Percentiles rank a stretch among this genome's conserved stretches.
Conservation (phyloP, 2,888 invertebrate species). For the Thecophora atra region DNA sequence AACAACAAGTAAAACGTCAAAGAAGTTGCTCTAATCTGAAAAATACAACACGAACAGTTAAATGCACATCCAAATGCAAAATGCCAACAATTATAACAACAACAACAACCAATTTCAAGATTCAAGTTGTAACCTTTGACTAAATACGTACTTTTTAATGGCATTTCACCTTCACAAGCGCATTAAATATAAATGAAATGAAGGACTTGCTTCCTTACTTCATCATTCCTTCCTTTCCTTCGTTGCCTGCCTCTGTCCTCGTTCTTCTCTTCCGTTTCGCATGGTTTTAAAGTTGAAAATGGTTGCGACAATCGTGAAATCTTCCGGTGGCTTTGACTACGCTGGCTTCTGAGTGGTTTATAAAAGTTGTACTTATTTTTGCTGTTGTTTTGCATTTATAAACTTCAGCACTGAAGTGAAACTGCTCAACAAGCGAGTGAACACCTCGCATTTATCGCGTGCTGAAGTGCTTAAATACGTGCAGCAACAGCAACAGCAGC, state of each 20-base stretch:
- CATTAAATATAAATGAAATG: neutral
- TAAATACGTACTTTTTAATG: slow-evolving; percentile 16
- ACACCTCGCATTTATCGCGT: slow-evolving; percentile 32
- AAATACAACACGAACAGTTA: no score
- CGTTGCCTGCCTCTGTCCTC: no score
- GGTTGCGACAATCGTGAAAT: no score
- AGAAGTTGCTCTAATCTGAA: no score
- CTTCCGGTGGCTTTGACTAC: neutral
- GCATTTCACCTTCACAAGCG: slow-evolving; percentile 10
- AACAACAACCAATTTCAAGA: slow-evolving; percentile 6
- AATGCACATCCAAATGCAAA: no score
- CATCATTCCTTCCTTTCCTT: no score
- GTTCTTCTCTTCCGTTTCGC: no score
- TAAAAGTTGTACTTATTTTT: neutral
- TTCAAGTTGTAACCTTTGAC: neutral
- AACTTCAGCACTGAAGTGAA: slow-evolving; percentile 1
- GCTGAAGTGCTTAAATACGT: neutral
- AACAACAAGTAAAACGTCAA: no score
- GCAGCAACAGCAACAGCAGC: slow-evolving; percentile 11
- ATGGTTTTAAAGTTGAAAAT: no score
- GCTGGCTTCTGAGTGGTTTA: neutral
- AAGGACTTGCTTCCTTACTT: neutral
- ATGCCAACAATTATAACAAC: slow-evolving; percentile 14
- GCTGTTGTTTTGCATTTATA: neutral
- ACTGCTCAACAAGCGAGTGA: slow-evolving; percentile 28